Conservation (phyloP, 2,113 vertebrate genomes). For the Chauna torquata region DNA sequence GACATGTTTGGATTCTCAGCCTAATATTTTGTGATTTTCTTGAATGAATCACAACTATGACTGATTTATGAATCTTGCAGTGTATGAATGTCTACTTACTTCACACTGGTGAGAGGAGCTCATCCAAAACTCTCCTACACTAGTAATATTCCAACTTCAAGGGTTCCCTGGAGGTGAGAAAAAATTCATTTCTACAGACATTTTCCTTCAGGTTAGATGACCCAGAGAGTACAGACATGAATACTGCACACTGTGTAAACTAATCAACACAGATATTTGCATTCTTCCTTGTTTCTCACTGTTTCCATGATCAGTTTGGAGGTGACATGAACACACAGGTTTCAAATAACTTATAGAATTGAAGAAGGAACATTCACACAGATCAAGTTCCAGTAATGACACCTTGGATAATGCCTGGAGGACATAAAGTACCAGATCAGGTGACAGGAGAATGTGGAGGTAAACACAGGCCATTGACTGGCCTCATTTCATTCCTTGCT, state of each 20-base stretch:
- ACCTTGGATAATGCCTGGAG: not conserved
- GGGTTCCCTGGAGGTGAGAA: not conserved
- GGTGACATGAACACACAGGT: not conserved
- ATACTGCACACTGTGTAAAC: not conserved
- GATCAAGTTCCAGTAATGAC: rapidly evolving
- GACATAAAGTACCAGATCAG: not conserved
- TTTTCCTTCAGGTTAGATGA: not conserved
- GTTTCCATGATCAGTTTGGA: not conserved
- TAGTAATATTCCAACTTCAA: not conserved
- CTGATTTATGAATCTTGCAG: not conserved
- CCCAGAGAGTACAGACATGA: not conserved
- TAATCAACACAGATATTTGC: not conserved
- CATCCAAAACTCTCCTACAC: not conserved
- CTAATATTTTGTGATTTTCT: not conserved
- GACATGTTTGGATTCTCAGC: not conserved
- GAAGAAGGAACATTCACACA: not conserved
- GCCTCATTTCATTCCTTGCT: not conserved
- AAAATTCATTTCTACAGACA: not conserved
- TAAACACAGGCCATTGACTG: not conserved
- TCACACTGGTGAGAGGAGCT: not conserved
- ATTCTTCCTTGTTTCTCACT: not conserved
- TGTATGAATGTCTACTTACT: not conserved
- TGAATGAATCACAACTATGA: not conserved
- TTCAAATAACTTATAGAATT: not conserved
- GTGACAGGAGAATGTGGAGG: not conserved